Evolutionary conservation across 2,888 invertebrate species (phyloP), one percentile per base, ranked within the genome.

Genomic region (Caenorhabditis afra): DNA sequence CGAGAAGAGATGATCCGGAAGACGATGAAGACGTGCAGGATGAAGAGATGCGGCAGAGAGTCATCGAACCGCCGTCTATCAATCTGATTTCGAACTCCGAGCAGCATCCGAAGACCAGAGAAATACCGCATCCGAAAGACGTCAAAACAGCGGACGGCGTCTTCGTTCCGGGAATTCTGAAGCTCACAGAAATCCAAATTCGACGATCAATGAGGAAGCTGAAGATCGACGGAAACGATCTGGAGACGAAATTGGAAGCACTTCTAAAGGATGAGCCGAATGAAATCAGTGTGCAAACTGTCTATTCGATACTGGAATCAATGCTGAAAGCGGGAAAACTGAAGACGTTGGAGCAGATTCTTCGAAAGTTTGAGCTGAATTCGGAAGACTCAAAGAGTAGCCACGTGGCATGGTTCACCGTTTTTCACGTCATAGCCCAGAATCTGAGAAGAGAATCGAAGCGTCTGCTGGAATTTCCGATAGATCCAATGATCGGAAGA

Each of bases 351-450:
- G 39, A 68, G 50, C 18, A 3, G 11, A 8, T 64, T 10, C 12
- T 76, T 14, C 55, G 16, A 11, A 68, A 66, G 10, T 68, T 76
- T 29, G 62, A 64, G 35, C 58, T 52, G 11, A 39, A 52, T 23
- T 49, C 68, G 0, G 18, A 12, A 14, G 37, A 73, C 50, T 57
- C 64, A 14, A 12, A 41, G 3, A 57, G 12, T 37, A 68, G 44
- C 16, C 50, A 68, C 37, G 12, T 37, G 22, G 66, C 57, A 29
- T 76, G 76, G 76, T 76, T 52, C 39, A 12, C 44, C 2, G 62
- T 50, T 0, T 67, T 58, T 3, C 44, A 76, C 18, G 14, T 41
- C 10, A 68, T 76, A 47, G 11, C 52, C 3, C 50, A 57, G 5
- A 44, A 50, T 22, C 12, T 76, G 39, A 52, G 52, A 23, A 57